Percentiles rank a stretch among this genome's conserved stretches.
These are phyloP conservation scores for Aphodius granarius DNA, from an alignment of 2,888 invertebrate species.

Conservation along the genomic window DNA sequence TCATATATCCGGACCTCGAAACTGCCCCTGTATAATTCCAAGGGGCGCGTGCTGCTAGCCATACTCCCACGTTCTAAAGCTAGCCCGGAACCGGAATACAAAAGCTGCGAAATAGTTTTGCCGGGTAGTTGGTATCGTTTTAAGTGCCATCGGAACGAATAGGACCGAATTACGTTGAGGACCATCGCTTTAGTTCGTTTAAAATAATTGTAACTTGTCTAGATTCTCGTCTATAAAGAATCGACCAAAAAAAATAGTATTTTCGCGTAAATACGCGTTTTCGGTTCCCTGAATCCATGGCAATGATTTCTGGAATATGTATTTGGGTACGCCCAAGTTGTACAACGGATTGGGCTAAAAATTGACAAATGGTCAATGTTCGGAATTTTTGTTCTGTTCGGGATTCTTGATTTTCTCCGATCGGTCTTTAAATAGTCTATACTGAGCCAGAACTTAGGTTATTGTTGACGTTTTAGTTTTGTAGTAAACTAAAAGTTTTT, in stretches of 20 bases:
- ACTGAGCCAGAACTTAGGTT: too few species aligned
- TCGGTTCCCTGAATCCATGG: too few species aligned
- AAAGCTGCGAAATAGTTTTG: constrained; percentile 13
- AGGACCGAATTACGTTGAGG: background rate
- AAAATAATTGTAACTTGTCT: background rate
- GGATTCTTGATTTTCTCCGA: too few species aligned
- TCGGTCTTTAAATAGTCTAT: too few species aligned
- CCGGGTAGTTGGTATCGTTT: background rate
- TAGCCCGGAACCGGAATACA: constrained; percentile 2
- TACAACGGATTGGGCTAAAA: too few species aligned
- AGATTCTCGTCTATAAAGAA: too few species aligned
- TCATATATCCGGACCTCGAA: constrained; percentile 32
- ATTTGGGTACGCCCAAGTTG: too few species aligned
- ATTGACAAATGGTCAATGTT: too few species aligned
- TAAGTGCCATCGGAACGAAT: background rate
- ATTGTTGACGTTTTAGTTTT: background rate
- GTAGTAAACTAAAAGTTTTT: background rate
- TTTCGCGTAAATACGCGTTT: too few species aligned
- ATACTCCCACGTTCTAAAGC: background rate
- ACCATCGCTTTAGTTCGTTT: background rate
- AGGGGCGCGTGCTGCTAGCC: constrained; percentile 3
- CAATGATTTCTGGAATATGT: too few species aligned
- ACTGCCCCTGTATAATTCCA: constrained; percentile 20
- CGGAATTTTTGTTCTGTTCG: too few species aligned
- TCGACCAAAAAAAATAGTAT: too few species aligned